phyloP scores from a whole-genome alignment of 2,113 vertebrate species.

The Salvelinus fontinalis region DNA sequence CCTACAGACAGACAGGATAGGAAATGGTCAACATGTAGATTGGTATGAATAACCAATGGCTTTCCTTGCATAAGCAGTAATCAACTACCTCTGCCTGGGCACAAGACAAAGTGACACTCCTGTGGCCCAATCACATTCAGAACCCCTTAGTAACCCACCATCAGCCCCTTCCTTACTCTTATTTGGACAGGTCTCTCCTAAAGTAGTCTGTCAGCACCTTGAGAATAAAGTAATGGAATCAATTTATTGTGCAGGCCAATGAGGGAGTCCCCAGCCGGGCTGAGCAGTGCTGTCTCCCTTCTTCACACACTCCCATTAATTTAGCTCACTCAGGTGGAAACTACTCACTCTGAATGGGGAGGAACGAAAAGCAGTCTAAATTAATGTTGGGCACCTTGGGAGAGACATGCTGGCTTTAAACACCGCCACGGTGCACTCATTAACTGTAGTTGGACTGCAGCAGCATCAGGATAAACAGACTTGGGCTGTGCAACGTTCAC shows the following conservation, averaged over 20 bases:
- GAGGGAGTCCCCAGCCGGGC: constrained; percentile 35
- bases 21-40: neutral
- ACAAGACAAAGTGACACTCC: too few species aligned
- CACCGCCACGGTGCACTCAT: constrained; percentile 16
- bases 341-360: constrained; percentile 36
- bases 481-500: neutral
- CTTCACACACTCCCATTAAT: constrained; percentile 47
- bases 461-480: constrained; percentile 4
- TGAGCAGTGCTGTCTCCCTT: constrained; percentile 23
- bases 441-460: neutral
- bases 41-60: too few species aligned
- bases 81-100: too few species aligned
- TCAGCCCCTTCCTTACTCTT: neutral
- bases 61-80: too few species aligned
- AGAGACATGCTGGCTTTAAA: neutral
- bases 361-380: constrained; percentile 35
- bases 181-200: constrained; percentile 11
- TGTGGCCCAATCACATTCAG: neutral
- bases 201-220: constrained; percentile 47
- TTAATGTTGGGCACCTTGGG: constrained; percentile 39
- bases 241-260: constrained; percentile 52
- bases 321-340: constrained; percentile 56
- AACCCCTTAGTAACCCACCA: neutral
- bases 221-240: constrained; percentile 51
- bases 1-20: constrained; percentile 68